Conservation (phyloP, 2,888 invertebrate species). For the Drosophila melanosoma region DNA sequence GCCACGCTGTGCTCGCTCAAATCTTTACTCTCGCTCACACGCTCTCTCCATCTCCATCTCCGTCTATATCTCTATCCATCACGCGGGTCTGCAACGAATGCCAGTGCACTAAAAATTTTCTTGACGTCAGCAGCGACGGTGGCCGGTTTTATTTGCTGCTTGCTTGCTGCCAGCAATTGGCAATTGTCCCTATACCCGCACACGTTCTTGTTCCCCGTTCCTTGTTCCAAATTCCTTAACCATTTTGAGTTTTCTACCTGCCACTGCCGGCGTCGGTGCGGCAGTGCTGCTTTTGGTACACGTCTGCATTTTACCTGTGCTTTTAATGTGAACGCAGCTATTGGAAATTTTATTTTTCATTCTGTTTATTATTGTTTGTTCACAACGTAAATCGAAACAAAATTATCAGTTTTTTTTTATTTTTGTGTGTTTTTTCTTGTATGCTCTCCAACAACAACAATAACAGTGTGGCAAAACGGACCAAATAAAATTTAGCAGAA, state of each 20-base stretch:
- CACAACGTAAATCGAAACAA: constrained; percentile 46
- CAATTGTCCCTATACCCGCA: constrained; percentile 35
- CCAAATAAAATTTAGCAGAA: constrained; percentile 30
- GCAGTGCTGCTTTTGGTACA: constrained; percentile 41
- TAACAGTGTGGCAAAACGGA: constrained; percentile 64
- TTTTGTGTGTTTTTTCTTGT: constrained; percentile 15
- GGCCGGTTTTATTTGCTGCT: constrained; percentile 49
- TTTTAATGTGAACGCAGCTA: constrained; percentile 41
- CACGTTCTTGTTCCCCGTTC: constrained; percentile 26
- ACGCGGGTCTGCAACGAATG: constrained; percentile 53
- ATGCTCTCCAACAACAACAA: constrained; percentile 24
- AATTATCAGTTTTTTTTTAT: constrained; percentile 48
- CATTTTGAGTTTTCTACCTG: constrained; percentile 57
- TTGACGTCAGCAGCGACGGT: constrained; percentile 53
- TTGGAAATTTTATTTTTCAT: constrained; percentile 45
- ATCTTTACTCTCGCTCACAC: constrained; percentile 9
- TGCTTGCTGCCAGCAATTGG: constrained; percentile 17
- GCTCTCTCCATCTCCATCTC: constrained; percentile 17
- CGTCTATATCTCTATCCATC: constrained; percentile 12
- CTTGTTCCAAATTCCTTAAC: constrained; percentile 30
- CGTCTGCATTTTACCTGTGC: constrained; percentile 63
- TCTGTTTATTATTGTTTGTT: constrained; percentile 22
- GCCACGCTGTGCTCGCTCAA: constrained; percentile 26
- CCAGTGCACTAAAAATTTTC: constrained; percentile 62
- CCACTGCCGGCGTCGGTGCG: constrained; percentile 33